phyloP scores from a whole-genome alignment of 1,140 invertebrate species.

The Agrilus planipennis region DNA sequence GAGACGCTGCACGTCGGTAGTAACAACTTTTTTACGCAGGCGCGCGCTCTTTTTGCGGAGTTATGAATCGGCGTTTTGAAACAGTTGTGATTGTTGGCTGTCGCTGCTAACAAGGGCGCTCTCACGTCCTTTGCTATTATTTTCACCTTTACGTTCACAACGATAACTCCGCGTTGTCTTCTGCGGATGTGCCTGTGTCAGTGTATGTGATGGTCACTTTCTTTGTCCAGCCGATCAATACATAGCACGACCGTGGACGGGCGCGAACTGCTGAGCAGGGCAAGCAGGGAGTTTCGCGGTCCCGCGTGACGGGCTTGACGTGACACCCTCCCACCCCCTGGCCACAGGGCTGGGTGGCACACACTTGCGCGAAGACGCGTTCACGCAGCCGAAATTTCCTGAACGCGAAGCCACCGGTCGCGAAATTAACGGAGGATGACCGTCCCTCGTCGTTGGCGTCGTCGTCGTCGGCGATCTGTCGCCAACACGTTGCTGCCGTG shows the following conservation, averaged over 20 bases:
- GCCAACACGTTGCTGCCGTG: not conserved
- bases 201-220: slow-evolving; percentile 30
- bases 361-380: slow-evolving; percentile 27
- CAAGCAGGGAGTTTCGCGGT: slow-evolving; percentile 25
- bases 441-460: slow-evolving; percentile 3
- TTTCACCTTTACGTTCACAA: not conserved
- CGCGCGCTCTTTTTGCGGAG: slow-evolving; percentile 10
- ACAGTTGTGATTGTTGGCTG: not conserved
- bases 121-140: not conserved
- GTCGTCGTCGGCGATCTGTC: slow-evolving; percentile 4
- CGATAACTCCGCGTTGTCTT: not conserved
- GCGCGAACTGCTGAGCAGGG: slow-evolving; percentile 22
- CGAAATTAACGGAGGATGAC: too few relatives aligned
- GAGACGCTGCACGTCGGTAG: not conserved
- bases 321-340: slow-evolving; percentile 30
- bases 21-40: slow-evolving; percentile 14
- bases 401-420: slow-evolving; percentile 5
- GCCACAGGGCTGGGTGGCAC: slow-evolving; percentile 14
- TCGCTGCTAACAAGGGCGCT: not conserved
- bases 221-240: slow-evolving; percentile 36
- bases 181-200: slow-evolving; percentile 22
- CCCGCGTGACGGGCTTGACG: slow-evolving; percentile 33
- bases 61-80: slow-evolving; percentile 2
- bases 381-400: slow-evolving; percentile 23
- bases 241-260: slow-evolving; percentile 24